Conservation (phyloP, 2,888 invertebrate genomes). For the Conchocele bisecta region DNA sequence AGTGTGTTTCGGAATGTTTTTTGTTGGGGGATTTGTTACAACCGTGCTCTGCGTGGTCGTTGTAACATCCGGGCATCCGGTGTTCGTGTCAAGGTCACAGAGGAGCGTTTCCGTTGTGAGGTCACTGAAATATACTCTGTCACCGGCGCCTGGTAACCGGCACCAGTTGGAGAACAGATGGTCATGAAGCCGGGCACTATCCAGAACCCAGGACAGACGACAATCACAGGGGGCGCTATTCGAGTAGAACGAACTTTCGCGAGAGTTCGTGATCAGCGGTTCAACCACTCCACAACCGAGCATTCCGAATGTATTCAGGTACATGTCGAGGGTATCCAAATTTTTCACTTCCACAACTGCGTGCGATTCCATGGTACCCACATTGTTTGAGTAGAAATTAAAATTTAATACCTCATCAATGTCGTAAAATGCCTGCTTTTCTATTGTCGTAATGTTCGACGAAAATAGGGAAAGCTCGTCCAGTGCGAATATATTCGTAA, state of each 20-base stretch:
- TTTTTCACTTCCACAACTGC: conserved; percentile 6
- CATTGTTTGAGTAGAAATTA: conserved; percentile 10
- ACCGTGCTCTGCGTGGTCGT: too few relatives aligned
- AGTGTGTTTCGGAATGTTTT: too few relatives aligned
- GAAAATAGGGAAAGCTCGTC: conserved; percentile 10
- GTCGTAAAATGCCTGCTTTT: conserved; percentile 6
- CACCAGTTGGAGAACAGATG: conserved; percentile 29
- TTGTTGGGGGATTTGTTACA: too few relatives aligned
- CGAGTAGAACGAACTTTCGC: conserved; percentile 2
- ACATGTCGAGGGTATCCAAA: neutral
- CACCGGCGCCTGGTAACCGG: neutral
- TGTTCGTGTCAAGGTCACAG: neutral
- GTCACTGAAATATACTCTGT: conserved; percentile 4
- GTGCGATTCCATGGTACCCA: neutral
- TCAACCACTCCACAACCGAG: conserved; percentile 24
- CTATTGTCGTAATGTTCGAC: conserved; percentile 5
- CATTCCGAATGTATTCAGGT: conserved; percentile 6
- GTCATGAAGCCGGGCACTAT: neutral
- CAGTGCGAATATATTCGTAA: conserved; percentile 27
- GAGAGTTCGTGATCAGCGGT: neutral
- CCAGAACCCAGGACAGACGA: conserved; percentile 3
- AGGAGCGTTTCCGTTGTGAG: neutral
- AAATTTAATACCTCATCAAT: conserved; percentile 25
- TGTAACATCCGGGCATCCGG: too few relatives aligned
- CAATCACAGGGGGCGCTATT: conserved; percentile 20